A percentile compares a stretch with the other conserved stretches of the same genome.
Evolutionary conservation across 2,113 vertebrate genomes (phyloP).

Genomic region (Bos taurus): ARS-UCD2.0 NC_037336.1:76122501-76123000

Average conservation of each 20-base stretch:
- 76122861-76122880: neutral
- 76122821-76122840: neutral
- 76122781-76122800: neutral
- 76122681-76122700: neutral
- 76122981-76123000: neutral
- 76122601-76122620: neutral
- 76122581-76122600: neutral
- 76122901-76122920: neutral
- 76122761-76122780: neutral
- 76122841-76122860: neutral
- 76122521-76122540: too few species aligned
- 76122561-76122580: neutral
- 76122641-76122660: neutral
- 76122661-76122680: neutral
- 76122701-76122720: neutral
- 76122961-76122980: neutral
- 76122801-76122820: neutral
- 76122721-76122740: neutral
- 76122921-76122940: neutral
- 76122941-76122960: neutral
- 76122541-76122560: neutral
- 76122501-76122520: rapidly evolving
- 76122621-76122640: neutral
- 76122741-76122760: neutral
- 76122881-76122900: neutral